Evolutionary conservation across 2,113 vertebrate species (phyloP).

Genomic region (Petrocephalus microphthalmus): DNA sequence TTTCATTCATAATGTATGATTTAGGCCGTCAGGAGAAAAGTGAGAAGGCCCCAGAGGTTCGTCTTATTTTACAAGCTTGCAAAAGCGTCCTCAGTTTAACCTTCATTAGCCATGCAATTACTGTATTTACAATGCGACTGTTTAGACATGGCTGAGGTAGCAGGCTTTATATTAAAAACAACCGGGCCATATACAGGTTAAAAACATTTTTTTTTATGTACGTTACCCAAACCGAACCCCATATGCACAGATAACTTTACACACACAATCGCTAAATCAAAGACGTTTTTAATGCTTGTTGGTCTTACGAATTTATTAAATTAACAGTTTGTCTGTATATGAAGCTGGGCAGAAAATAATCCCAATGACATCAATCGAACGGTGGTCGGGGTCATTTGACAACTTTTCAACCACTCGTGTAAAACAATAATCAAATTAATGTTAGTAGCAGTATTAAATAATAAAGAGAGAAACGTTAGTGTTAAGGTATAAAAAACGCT

Average conservation of each 20-base stretch:
- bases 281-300: not conserved
- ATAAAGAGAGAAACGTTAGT: too few species aligned
- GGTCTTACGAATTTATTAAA: not conserved
- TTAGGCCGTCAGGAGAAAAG: not conserved
- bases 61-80: not conserved
- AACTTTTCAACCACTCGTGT: not conserved
- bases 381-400: not conserved
- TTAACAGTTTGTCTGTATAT: not conserved
- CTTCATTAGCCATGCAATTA: not conserved
- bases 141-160: not conserved
- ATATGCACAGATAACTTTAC: not conserved
- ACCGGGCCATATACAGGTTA: not conserved
- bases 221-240: not conserved
- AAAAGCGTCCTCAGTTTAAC: not conserved
- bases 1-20: not conserved
- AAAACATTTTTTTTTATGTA: not conserved
- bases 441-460: not conserved
- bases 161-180: not conserved
- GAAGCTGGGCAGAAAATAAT: not conserved
- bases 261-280: not conserved
- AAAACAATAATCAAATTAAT: not conserved
- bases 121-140: not conserved
- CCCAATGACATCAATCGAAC: not conserved
- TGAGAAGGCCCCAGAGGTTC: not conserved
- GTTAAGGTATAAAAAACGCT: constrained; percentile 34